These are phyloP conservation scores for Cynaeus angustus DNA, from an alignment of 2,888 invertebrate genomes.

Conservation along the genomic window DNA sequence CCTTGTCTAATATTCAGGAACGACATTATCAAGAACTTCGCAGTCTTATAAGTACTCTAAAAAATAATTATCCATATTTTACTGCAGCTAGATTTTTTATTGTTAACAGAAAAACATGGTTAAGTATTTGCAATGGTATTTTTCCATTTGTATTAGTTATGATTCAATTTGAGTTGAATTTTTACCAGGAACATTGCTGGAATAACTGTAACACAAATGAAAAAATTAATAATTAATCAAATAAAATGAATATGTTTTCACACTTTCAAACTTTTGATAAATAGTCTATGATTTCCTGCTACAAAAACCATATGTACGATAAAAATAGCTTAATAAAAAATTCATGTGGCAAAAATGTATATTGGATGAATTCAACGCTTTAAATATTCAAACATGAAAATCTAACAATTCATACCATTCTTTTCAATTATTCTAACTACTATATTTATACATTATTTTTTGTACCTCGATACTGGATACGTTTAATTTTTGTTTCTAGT, in stretches of 20 bases:
- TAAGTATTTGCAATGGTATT: neutral
- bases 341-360: too few species aligned
- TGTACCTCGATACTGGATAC: too few species aligned
- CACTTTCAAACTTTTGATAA: too few species aligned
- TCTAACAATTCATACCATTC: neutral
- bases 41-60: neutral
- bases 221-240: too few species aligned
- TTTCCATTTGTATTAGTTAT: neutral
- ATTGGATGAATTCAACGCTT: neutral
- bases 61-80: neutral
- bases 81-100: slow-evolving; percentile 7
- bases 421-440: too few species aligned
- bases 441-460: too few species aligned
- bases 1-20: neutral
- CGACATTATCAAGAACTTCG: neutral
- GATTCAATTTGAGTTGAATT: slow-evolving; percentile 2
- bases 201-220: too few species aligned
- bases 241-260: too few species aligned
- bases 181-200: too few species aligned
- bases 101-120: neutral
- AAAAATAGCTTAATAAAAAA: too few species aligned
- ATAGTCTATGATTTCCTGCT: too few species aligned
- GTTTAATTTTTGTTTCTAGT: too few species aligned
- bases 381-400: neutral
- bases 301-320: neutral